Evolutionary conservation across 2,888 invertebrate genomes (phyloP).

Genomic region (Ophraella communa): DNA sequence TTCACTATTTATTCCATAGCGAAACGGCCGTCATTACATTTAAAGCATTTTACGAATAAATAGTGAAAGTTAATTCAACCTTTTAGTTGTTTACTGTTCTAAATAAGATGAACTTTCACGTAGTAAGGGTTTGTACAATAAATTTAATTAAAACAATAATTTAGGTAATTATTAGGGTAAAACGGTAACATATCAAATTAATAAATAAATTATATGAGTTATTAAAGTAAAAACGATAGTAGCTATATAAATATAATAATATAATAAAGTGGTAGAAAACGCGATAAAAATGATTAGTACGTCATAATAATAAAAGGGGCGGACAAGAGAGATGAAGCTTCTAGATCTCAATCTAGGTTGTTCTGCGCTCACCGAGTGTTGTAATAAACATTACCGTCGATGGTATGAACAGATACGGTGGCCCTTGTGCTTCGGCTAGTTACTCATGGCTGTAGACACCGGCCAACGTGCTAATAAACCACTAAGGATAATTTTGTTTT

Average conservation of each 20-base stretch:
- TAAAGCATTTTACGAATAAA: too few relatives aligned
- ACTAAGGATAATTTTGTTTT: conserved; percentile 41
- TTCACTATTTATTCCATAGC: too few relatives aligned
- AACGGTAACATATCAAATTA: not conserved
- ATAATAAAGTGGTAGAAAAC: not conserved
- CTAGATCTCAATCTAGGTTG: conserved; percentile 47
- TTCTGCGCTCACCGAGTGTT: conserved; percentile 47
- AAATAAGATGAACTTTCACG: too few relatives aligned
- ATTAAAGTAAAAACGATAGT: too few relatives aligned
- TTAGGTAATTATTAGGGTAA: too few relatives aligned
- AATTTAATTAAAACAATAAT: too few relatives aligned
- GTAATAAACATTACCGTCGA: conserved; percentile 49
- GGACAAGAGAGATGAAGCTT: conserved; percentile 38
- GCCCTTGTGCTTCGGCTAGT: conserved; percentile 11
- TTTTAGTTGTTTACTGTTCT: too few relatives aligned
- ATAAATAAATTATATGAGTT: not conserved
- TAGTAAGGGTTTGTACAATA: too few relatives aligned
- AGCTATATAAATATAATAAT: not conserved
- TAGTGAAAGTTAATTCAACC: too few relatives aligned
- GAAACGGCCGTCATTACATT: too few relatives aligned
- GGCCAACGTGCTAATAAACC: conserved; percentile 33
- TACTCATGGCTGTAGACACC: conserved; percentile 28
- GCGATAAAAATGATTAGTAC: conserved; percentile 34
- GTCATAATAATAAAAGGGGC: conserved; percentile 38
- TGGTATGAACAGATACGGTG: conserved; percentile 42